phyloP scores from a whole-genome alignment of 2,797 vertebrate genomes.

The Artibeus jamaicensis region DNA sequence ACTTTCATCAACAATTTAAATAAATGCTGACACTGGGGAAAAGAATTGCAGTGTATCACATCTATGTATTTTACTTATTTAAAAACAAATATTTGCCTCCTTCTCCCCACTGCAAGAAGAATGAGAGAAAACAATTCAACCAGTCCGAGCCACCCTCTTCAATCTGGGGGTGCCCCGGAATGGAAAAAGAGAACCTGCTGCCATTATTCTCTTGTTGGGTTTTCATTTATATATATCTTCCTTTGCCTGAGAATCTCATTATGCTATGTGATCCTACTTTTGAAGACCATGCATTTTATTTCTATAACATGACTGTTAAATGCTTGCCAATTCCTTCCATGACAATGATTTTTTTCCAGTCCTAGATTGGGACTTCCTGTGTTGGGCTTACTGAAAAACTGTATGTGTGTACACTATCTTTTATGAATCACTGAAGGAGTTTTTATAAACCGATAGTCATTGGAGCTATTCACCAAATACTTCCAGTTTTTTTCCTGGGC shows the following conservation, averaged over 20 bases:
- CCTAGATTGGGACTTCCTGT: neutral
- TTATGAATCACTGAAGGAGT: neutral
- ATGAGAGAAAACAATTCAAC: neutral
- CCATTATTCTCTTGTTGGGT: neutral
- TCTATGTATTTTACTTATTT: neutral
- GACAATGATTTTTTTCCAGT: neutral
- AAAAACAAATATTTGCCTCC: neutral
- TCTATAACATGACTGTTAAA: neutral
- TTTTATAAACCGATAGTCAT: neutral
- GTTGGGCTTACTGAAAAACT: neutral
- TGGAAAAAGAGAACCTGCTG: neutral
- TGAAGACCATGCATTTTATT: neutral
- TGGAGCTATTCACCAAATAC: neutral
- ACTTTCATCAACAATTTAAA: conserved; percentile 11
- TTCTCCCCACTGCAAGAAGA: neutral
- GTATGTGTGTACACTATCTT: neutral
- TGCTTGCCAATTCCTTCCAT: neutral
- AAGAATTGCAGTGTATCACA: neutral
- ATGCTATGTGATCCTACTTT: neutral
- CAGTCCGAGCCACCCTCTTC: neutral
- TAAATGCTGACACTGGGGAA: neutral
- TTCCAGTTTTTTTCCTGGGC: neutral
- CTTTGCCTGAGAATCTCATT: neutral
- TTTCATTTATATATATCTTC: neutral
- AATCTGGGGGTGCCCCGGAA: neutral